Conservation (phyloP, 2,888 invertebrate species). For the Eupelmus urozonus region DNA sequence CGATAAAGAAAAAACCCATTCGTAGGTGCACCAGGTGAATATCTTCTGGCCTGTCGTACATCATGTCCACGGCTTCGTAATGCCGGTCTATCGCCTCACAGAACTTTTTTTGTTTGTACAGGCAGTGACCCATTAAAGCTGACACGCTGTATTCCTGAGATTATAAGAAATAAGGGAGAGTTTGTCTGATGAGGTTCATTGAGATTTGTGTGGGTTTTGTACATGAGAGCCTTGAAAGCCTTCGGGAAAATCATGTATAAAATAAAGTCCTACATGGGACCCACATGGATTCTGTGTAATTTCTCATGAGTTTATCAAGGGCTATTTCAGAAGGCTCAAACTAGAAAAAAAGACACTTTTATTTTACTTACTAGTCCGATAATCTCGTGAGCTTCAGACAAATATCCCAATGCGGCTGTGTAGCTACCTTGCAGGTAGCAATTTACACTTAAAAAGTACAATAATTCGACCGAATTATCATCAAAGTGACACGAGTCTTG, state of each 20-base stretch:
- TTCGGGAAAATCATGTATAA: neutral
- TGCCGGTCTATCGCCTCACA: conserved; percentile 62
- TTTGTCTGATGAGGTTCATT: no score
- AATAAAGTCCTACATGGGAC: no score
- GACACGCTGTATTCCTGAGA: conserved; percentile 67
- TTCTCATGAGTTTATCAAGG: no score
- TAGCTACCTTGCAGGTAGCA: conserved; percentile 66
- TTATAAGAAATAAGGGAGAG: neutral
- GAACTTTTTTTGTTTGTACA: conserved; percentile 61
- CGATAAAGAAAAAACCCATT: conserved; percentile 65
- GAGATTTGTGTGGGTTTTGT: no score
- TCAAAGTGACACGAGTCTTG: conserved; percentile 63
- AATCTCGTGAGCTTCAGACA: conserved; percentile 63
- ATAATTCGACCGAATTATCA: conserved; percentile 61
- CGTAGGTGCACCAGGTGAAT: conserved; percentile 67
- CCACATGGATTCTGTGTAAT: no score
- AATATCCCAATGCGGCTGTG: conserved; percentile 65
- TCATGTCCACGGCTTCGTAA: conserved; percentile 66
- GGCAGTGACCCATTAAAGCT: conserved; percentile 68
- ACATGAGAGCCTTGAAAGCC: no score
- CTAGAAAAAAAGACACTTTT: neutral
- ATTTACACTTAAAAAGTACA: conserved; percentile 69
- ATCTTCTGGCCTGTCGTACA: conserved; percentile 66
- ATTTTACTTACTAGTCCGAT: conserved; percentile 66
- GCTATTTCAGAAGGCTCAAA: neutral